Conservation (phyloP, 2,888 invertebrate species). For the Cephonodes hylas region DNA sequence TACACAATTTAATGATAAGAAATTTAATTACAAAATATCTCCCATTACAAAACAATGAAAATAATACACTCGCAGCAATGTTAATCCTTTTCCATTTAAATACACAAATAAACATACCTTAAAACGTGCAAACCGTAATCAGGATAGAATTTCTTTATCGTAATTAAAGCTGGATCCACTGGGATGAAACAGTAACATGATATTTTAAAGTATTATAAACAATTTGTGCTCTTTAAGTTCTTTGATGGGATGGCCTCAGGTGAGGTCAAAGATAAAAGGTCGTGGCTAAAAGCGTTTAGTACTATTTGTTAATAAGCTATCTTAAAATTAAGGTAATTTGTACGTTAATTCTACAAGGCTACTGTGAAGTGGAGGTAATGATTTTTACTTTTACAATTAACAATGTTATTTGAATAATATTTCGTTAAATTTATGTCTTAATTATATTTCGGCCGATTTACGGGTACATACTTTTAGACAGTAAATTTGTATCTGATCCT, state of each 20-base stretch:
- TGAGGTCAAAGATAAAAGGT: background rate
- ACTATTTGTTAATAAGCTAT: too few species aligned
- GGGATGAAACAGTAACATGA: slow-evolving; percentile 6
- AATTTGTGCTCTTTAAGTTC: background rate
- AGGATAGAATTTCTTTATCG: slow-evolving; percentile 4
- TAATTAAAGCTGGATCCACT: background rate
- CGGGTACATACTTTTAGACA: too few species aligned
- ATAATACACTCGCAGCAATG: background rate
- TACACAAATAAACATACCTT: background rate
- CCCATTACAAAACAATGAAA: background rate
- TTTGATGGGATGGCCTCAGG: background rate
- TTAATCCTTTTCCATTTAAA: background rate
- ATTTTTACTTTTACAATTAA: too few species aligned
- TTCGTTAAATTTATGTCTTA: too few species aligned
- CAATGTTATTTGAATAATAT: too few species aligned
- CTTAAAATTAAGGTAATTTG: too few species aligned
- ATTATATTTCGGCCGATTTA: too few species aligned
- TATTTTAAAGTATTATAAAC: background rate
- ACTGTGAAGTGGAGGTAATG: too few species aligned
- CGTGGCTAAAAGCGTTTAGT: background rate
- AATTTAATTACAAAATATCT: too few species aligned
- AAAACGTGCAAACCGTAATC: background rate
- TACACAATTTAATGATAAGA: too few species aligned
- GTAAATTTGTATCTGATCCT: too few species aligned
- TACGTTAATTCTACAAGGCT: too few species aligned